These are phyloP conservation scores for Palythoa caribaeorum DNA, from an alignment of 92 coral and sea anemone genomes.

Conservation along the genomic window DNA sequence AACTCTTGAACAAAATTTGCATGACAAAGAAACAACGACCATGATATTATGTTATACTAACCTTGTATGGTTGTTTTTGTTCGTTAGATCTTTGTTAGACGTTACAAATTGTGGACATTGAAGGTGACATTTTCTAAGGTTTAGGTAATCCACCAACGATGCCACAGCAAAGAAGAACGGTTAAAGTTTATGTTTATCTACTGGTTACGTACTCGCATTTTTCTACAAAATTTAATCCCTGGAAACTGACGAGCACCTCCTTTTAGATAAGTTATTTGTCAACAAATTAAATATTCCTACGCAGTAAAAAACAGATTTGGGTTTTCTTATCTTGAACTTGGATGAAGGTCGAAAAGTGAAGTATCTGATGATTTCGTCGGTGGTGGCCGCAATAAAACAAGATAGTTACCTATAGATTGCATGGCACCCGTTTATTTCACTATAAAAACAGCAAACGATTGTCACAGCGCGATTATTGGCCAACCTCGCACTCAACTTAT, in stretches of 20 bases:
- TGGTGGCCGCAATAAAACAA: too few species aligned
- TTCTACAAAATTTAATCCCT: constrained; percentile 3
- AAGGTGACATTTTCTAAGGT: background rate
- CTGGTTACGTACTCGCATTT: constrained; percentile 1
- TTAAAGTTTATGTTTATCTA: background rate
- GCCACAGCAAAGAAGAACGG: background rate
- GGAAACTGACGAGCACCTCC: background rate
- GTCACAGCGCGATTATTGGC: too few species aligned
- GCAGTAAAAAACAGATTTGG: background rate
- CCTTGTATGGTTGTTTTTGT: too few species aligned
- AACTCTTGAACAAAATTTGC: too few species aligned
- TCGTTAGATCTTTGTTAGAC: too few species aligned
- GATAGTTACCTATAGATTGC: too few species aligned
- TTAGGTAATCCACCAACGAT: background rate
- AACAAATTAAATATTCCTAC: background rate
- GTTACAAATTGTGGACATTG: too few species aligned
- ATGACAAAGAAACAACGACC: too few species aligned
- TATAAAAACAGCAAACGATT: background rate
- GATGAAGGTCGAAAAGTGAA: too few species aligned
- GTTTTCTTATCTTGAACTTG: background rate
- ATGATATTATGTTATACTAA: too few species aligned
- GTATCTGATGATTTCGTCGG: too few species aligned
- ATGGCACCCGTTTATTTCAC: too few species aligned
- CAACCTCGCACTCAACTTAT: background rate
- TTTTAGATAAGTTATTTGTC: constrained; percentile 19